Percentiles rank a stretch among this genome's conserved stretches.
Conservation (phyloP, 2,113 vertebrate species). For the Rhineura floridana region DNA sequence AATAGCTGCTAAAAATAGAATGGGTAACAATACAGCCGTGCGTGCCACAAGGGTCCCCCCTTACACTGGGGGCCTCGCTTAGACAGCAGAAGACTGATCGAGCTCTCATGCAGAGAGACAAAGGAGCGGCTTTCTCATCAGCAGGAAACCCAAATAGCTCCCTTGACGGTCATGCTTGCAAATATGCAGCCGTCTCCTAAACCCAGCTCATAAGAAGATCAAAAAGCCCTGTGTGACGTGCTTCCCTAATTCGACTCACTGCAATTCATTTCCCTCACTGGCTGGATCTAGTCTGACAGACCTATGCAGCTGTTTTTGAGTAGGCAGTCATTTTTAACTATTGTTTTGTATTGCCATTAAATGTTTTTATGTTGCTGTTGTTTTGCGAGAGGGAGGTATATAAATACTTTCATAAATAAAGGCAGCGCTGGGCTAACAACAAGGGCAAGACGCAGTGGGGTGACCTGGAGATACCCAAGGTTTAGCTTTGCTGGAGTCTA, state of each 20-base stretch:
- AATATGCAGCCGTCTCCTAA: not conserved
- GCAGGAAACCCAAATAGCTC: conserved; percentile 19
- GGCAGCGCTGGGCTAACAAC: not conserved
- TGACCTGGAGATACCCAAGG: too few species aligned
- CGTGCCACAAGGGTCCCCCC: conserved; percentile 42
- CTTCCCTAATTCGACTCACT: conserved; percentile 54
- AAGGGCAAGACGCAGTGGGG: conserved; percentile 22
- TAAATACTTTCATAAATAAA: too few species aligned
- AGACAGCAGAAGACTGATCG: not conserved
- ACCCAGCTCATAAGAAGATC: conserved; percentile 53
- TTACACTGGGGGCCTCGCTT: conserved; percentile 45
- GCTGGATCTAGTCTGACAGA: conserved; percentile 13
- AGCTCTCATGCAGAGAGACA: not conserved
- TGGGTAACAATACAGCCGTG: conserved; percentile 34
- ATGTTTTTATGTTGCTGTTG: too few species aligned
- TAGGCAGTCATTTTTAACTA: too few species aligned
- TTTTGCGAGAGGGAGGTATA: too few species aligned
- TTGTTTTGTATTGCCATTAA: too few species aligned
- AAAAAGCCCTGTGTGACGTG: conserved; percentile 62
- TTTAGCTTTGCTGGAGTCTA: not conserved
- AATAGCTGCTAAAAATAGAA: conserved; percentile 81
- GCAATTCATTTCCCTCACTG: conserved; percentile 53
- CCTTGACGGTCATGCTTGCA: conserved; percentile 47
- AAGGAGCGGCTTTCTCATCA: conserved; percentile 10
- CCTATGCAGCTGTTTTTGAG: too few species aligned